phyloP scores from a whole-genome alignment of 2,797 vertebrate species.

The Chelonia mydas region DNA sequence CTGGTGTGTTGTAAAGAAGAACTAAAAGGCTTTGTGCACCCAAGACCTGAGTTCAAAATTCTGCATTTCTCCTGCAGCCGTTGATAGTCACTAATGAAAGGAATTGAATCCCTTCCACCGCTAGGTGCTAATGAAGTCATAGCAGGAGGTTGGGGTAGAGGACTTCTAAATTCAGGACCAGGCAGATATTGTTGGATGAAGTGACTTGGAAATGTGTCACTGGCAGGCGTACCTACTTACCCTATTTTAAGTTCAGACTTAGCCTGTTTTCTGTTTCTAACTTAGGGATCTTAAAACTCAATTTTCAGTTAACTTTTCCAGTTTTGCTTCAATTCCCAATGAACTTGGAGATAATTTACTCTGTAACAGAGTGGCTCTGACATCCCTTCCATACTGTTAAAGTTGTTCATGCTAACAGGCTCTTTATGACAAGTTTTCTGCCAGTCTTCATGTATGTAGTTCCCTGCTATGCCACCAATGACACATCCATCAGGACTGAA shows the following conservation, averaged over 20 bases:
- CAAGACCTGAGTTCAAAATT: not conserved
- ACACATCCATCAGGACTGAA: slow-evolving; percentile 24
- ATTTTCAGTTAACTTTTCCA: slow-evolving; percentile 10
- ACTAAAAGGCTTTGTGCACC: not conserved
- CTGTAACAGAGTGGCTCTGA: not conserved
- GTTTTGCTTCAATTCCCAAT: slow-evolving; percentile 10
- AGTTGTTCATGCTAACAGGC: not conserved
- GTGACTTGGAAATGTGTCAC: not conserved
- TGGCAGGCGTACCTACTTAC: not conserved
- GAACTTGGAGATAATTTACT: not conserved
- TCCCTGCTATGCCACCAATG: not conserved
- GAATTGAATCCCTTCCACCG: not conserved
- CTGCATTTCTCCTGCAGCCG: fast-evolving
- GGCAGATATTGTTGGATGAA: not conserved
- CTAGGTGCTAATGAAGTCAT: not conserved
- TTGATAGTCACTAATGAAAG: not conserved
- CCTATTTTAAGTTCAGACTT: not conserved
- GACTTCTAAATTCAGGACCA: not conserved
- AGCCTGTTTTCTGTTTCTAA: not conserved
- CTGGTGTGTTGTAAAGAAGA: not conserved
- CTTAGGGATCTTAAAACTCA: not conserved
- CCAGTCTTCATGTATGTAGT: not conserved
- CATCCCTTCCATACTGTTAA: not conserved
- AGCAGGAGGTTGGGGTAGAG: not conserved
- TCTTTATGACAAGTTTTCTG: slow-evolving; percentile 21